Evolutionary conservation across 2,797 vertebrate species (phyloP).

Genomic region (Loriculus beryllinus): DNA sequence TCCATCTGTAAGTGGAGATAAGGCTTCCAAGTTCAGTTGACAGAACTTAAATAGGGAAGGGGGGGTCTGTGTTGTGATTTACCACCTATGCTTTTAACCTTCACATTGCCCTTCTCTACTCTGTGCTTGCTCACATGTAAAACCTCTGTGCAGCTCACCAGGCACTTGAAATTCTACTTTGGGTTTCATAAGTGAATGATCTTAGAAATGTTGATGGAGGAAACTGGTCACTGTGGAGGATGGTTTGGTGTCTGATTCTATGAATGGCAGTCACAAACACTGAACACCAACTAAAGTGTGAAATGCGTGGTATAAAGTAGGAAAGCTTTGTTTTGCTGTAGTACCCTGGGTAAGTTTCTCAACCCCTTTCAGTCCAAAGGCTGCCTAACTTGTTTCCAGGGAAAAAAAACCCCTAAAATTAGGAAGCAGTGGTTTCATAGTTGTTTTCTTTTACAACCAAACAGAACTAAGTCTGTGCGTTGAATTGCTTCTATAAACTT

Average conservation of each 20-base stretch:
- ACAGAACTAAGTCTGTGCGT: background rate
- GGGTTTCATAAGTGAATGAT: background rate
- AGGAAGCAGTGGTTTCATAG: background rate
- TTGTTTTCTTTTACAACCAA: background rate
- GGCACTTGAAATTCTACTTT: background rate
- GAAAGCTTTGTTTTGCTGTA: background rate
- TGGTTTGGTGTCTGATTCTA: background rate
- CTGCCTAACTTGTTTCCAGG: background rate
- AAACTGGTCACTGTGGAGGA: background rate
- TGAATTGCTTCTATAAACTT: background rate
- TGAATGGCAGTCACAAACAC: background rate
- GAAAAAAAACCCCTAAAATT: background rate
- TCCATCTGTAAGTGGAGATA: background rate
- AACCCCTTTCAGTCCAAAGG: background rate
- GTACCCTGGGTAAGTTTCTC: background rate
- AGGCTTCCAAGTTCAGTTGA: background rate
- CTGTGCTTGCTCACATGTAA: accelerated
- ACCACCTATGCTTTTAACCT: background rate
- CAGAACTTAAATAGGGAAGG: background rate
- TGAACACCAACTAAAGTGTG: accelerated
- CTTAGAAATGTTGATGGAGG: background rate
- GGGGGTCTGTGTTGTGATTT: background rate
- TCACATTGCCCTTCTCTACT: accelerated
- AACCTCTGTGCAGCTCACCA: background rate
- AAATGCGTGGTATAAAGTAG: background rate